These are phyloP conservation scores for Pterocles burchelli DNA, from an alignment of 2,113 vertebrate genomes.

Conservation along the genomic window DNA sequence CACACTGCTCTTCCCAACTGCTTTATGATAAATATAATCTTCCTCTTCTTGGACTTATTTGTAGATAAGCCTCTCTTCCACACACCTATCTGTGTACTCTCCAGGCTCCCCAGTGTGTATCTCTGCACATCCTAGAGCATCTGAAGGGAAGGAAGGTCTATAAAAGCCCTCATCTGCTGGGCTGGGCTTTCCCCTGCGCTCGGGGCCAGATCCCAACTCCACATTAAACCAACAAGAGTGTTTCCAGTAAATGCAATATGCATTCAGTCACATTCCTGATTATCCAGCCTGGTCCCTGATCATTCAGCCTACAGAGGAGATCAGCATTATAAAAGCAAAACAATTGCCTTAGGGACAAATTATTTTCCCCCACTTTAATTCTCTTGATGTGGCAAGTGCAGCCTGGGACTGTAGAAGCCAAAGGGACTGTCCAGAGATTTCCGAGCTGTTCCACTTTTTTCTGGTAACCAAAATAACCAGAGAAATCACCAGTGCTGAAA, in stretches of 20 bases:
- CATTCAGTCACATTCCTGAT: not conserved
- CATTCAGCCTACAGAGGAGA: not conserved
- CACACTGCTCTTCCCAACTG: slow-evolving; percentile 7
- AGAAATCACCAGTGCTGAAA: not conserved
- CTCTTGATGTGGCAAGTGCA: not conserved
- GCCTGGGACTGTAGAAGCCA: not conserved
- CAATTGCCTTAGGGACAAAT: not conserved
- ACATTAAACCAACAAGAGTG: not conserved
- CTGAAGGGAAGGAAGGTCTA: not conserved
- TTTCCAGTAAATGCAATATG: not conserved
- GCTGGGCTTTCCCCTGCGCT: not conserved
- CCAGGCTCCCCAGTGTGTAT: not conserved
- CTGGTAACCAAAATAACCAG: not conserved
- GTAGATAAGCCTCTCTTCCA: slow-evolving; percentile 42
- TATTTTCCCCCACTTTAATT: not conserved
- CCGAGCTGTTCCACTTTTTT: not conserved
- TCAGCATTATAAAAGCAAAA: not conserved
- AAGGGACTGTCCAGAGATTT: not conserved
- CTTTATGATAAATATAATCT: slow-evolving; percentile 52
- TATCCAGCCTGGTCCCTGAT: not conserved
- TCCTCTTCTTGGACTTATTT: slow-evolving; percentile 21
- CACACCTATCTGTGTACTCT: not conserved
- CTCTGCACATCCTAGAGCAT: not conserved
- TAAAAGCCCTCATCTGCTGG: not conserved
- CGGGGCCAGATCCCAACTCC: not conserved